Base-by-base conservation (phyloP, 2,797 vertebrate species). In the Dendrocincla tyrannina region DNA sequence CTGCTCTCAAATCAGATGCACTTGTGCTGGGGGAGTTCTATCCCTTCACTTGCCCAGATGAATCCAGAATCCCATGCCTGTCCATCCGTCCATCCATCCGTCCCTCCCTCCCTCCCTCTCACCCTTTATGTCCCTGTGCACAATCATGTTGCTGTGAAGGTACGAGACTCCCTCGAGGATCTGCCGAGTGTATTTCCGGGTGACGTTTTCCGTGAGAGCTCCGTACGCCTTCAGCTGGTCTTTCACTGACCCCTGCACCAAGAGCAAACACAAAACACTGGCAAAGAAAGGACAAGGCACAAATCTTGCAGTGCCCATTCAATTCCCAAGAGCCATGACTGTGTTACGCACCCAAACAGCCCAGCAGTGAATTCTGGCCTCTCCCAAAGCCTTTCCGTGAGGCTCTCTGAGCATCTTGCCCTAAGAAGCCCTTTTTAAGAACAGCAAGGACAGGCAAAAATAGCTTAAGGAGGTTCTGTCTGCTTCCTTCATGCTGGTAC, bases 131-230 rank as follows among this genome's bases (percentile, higher is more conserved):
- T 99, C 99, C 91, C 99, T 98, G 98, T 99, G 99, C 93, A 99
- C 99, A n/a, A 99, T 99, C 99, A 99, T 99, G 98, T 99, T 99
- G 98, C 99, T 99, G 97, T 99, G 99, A 74, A 99, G 98, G 93
- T 99, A 99, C 4, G 99, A 99, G 98, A 99, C 98, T 70, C 99
- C 99, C 97, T 99, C 99, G 60, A 99, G 98, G 96, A 99, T 99
- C 98, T 99, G 99, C 85, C 99, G 98, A 0, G 99, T 99, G 91
- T 99, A 99, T 94, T 99, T 99, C 39, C 99, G 98, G 27, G 99
- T 99, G 74, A 99, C 99, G 1, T 99, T 99, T 97, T 99, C 99
- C 1, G 99, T 99, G 85, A 99, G 98, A 5, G 99, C 99, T 10
- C 99, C 99, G 1, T 99, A 99, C 0, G 99, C 99, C 97, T 99